phyloP scores from a whole-genome alignment of 2,888 invertebrate species.

The Lottia gigantea region DNA sequence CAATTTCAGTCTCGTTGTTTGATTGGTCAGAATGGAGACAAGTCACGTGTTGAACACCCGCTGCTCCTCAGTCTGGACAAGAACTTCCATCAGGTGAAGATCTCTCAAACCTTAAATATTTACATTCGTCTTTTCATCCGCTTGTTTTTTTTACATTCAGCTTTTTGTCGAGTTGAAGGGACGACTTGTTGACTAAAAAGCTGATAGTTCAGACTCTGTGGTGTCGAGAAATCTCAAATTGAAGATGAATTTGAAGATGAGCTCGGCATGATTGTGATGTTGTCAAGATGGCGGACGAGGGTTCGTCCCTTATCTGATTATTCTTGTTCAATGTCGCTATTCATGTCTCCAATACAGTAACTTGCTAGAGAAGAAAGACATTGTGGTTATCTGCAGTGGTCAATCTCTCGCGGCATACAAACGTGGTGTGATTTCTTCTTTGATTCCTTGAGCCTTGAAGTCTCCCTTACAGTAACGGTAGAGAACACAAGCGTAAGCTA shows the following conservation, averaged over 20 bases:
- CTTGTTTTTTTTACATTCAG: constrained; percentile 1
- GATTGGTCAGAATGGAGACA: no score
- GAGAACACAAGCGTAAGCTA: no score
- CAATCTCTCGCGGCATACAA: background rate
- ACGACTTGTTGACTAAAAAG: background rate
- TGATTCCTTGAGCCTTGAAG: no score
- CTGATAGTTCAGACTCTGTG: background rate
- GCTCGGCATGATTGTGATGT: background rate
- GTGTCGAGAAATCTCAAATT: background rate
- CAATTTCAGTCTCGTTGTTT: no score
- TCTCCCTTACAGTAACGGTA: no score
- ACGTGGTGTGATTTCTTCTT: no score
- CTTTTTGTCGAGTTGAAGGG: background rate
- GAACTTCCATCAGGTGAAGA: background rate
- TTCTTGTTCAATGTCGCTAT: no score
- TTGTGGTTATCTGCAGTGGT: background rate
- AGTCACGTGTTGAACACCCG: no score
- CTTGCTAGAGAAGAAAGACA: no score
- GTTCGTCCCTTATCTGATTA: background rate
- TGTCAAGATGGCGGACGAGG: background rate
- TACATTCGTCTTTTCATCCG: background rate
- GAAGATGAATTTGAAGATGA: no score
- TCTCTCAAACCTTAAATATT: background rate
- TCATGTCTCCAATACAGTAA: no score
- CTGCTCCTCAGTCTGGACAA: background rate